Evolutionary conservation across 2,888 invertebrate genomes (phyloP), one percentile per base, ranked within the genome.

Genomic region (Torymus auratus): DNA sequence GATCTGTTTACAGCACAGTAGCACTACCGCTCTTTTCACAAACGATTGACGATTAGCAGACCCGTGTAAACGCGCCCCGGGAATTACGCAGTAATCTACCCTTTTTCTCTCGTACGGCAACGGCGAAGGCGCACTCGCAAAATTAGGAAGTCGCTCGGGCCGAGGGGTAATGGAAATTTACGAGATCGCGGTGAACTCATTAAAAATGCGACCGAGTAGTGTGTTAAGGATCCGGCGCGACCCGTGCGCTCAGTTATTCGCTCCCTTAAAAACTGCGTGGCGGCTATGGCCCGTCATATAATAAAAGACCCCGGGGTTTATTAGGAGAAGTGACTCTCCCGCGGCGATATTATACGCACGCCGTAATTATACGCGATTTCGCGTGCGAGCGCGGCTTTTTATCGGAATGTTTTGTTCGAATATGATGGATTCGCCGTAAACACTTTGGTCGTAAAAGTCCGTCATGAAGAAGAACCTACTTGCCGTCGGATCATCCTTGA

Each of bases 121-220:
- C 1, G 7, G 5, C 41, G 7, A 61, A 50, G 55, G 60, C n/a
- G 75, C 56, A 41, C 69, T 52, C 11, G 67, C 50, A 61, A 80
- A 80, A 80, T 82, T 75, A 80, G 75, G 80, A 80, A 78, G 78
- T 78, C 58, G 28, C 28, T 41, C 41, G n/a, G n/a, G 41, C 52
- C 14, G n/a, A 12, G 14, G 62, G 62, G 20, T 75, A 78, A 82
- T 81, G 75, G 68, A 60, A 78, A 81, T 83, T 78, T 81, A 83
- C 75, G 78, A 17, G 80, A 78, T 70, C n/a, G 64, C 4, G 10
- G 52, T 2, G 52, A 41, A 70, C 67, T 80, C 80, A 56, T 80
- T 80, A 82, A 80, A 82, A 80, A 80, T 80, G 55, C 68, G 20
- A 17, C 72, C 73, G 70, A 65, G 61, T 72, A 23, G 10, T 7